These are phyloP conservation scores for Therioaphis trifolii DNA, from an alignment of 2,888 invertebrate species.

Conservation along the genomic window DNA sequence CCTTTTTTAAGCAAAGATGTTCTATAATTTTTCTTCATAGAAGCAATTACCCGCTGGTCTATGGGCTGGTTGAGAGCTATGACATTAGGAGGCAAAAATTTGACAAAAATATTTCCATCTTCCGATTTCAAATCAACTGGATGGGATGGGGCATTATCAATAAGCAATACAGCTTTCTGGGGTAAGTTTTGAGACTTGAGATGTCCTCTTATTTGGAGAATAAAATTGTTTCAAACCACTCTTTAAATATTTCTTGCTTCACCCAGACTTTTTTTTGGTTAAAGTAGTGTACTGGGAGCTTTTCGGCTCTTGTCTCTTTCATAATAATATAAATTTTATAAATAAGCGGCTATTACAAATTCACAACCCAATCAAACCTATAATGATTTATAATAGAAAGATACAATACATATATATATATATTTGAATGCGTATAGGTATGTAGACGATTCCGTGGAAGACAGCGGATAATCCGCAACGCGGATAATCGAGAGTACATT, in stretches of 20 bases:
- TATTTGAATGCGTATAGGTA: no score
- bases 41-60: conserved; percentile 66
- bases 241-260: conserved; percentile 55
- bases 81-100: conserved; percentile 66
- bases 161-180: conserved; percentile 63
- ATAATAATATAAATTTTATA: no score
- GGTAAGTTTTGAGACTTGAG: conserved; percentile 63
- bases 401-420: no score
- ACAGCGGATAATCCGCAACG: no score
- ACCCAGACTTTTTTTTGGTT: conserved; percentile 64
- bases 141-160: conserved; percentile 64
- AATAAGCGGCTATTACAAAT: no score
- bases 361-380: no score
- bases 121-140: conserved; percentile 39
- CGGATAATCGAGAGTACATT: no score
- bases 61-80: conserved; percentile 66
- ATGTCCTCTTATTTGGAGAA: conserved; percentile 59
- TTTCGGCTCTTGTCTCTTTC: conserved; percentile 1
- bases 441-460: no score
- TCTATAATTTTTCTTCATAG: conserved; percentile 38
- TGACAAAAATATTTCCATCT: no score
- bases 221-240: conserved; percentile 64
- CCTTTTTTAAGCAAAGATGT: conserved; percentile 17
- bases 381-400: no score
- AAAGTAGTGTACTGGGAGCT: conserved; percentile 63